These are phyloP conservation scores for Trichoplusia ni DNA, from an alignment of 1,140 invertebrate species.

Conservation along the genomic window DNA sequence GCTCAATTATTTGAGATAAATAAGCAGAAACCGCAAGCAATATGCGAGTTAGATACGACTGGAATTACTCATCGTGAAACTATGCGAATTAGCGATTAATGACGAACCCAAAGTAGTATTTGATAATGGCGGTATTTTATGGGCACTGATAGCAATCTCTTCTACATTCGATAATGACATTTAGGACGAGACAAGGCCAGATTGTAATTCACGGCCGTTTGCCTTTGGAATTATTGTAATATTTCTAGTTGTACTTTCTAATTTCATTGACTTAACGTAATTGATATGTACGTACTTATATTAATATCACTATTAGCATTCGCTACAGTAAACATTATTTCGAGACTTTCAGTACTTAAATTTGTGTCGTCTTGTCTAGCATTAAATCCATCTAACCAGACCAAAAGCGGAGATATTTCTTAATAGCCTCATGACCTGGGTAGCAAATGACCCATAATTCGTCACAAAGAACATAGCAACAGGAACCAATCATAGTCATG, in stretches of 20 bases:
- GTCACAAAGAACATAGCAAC: conserved; percentile 29
- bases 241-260: too few species aligned
- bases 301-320: too few species aligned
- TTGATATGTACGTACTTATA: neutral
- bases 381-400: too few species aligned
- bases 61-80: conserved; percentile 36
- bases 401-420: too few species aligned
- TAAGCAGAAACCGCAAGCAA: conserved; percentile 4
- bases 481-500: conserved; percentile 45
- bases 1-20: conserved; percentile 11
- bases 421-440: neutral
- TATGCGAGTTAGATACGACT: conserved; percentile 27
- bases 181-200: conserved; percentile 4
- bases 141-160: conserved; percentile 15
- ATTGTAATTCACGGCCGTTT: conserved; percentile 22
- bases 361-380: too few species aligned
- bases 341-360: too few species aligned
- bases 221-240: too few species aligned
- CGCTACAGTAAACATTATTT: too few species aligned
- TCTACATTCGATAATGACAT: conserved; percentile 5
- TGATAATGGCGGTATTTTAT: conserved; percentile 37
- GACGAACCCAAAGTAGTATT: conserved; percentile 22
- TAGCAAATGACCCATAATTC: conserved; percentile 21
- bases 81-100: conserved; percentile 42
- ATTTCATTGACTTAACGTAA: too few species aligned